Conservation (phyloP, 1,140 invertebrate species). For the Daktulosphaira vitifoliae region DNA sequence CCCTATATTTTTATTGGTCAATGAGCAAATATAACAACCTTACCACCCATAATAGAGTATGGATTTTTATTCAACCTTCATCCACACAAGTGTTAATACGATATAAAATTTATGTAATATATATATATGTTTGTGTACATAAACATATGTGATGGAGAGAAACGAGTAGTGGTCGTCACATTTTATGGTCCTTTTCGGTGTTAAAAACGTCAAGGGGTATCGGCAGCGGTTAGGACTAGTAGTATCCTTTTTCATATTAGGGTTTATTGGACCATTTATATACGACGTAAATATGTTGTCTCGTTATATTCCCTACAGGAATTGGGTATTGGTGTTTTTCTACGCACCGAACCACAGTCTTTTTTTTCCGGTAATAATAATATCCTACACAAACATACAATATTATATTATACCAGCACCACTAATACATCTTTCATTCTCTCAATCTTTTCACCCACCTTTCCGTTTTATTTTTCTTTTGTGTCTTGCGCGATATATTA, state of each 20-base stretch:
- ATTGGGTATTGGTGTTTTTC: constrained; percentile 26
- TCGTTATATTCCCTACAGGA: constrained; percentile 29
- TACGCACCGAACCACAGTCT: not conserved
- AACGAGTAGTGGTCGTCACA: constrained; percentile 6
- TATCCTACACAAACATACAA: too few species aligned
- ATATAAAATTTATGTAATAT: not conserved
- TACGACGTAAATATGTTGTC: constrained; percentile 31
- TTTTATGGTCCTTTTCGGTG: constrained; percentile 19
- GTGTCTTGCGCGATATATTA: too few species aligned
- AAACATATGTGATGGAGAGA: not conserved
- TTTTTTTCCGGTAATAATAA: constrained; percentile 11
- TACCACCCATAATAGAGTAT: too few species aligned
- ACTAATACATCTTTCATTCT: too few species aligned
- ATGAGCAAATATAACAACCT: too few species aligned
- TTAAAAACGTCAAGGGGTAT: constrained; percentile 27
- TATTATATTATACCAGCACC: too few species aligned
- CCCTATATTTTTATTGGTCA: too few species aligned
- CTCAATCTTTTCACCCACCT: too few species aligned
- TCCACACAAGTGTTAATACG: too few species aligned
- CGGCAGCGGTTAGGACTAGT: not conserved
- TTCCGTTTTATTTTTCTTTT: too few species aligned
- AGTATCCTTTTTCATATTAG: constrained; percentile 33
- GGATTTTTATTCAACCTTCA: too few species aligned
- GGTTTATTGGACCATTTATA: constrained; percentile 30
- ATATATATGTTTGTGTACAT: not conserved